Base-by-base conservation (phyloP, 2,888 invertebrate species). In the Pseudococcus longispinus region DNA sequence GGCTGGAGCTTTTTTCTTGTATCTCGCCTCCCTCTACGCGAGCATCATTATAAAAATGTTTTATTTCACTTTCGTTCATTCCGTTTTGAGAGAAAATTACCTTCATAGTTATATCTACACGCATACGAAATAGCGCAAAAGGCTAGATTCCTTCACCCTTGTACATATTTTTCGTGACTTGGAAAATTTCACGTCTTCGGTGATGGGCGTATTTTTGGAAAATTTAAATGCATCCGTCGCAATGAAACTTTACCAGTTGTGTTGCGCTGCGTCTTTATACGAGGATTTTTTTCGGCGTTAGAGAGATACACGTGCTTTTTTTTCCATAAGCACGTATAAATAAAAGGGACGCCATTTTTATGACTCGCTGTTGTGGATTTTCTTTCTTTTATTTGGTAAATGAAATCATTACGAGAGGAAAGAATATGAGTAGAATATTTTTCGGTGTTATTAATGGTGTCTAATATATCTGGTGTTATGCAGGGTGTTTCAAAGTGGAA, bases 41-140 rank as follows among this genome's bases (percentile, higher is more conserved):
- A 42, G 44, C 77, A 80, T 80, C 77, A 80, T 80, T 80, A 80
- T 80, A 80, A 80, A 80, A 80, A 80, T 80, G 77, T 80, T 80
- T 80, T 80, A 80, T 80, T 80, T 80, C 77, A 80, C 77, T 80
- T 80, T 80, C 77, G 29, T 80, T 80, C 37, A 23, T 42, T 80
- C 29, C 77, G 20, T 80, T 80, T 42, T 42, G 23, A 80, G 42
- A 80, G 77, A 80, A 80, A 80, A 80, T 80, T 80, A 42, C 77
- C 77, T 80, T 42, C 77, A 80, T 80, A 80, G 77, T 80, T 80
- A 42, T 37, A 80, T 20, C 37, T 20, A 80, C 77, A 42, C 77
- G 77, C 77, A 80, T 80, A 80, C 32, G 32, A 32, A 74, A 29
- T 32, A 32, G 32, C 74, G n/a, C 32, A 74, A 74, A 74, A 74